Percentiles rank a stretch among this genome's conserved stretches.
These are phyloP conservation scores for Achlya flavicornis DNA, from an alignment of 2,888 invertebrate species.

Conservation along the genomic window DNA sequence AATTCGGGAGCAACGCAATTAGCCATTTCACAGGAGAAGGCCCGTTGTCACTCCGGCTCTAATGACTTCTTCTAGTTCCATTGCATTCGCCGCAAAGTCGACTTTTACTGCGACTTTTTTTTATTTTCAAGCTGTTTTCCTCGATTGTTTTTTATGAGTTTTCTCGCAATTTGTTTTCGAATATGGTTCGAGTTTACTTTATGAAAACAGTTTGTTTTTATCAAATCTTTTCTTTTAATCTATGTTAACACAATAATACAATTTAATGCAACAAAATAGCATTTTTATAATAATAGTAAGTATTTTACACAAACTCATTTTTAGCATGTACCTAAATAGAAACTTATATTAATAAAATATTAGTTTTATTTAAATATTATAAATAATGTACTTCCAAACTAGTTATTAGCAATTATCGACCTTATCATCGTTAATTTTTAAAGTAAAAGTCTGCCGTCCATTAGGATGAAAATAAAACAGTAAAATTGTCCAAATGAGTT, in stretches of 20 bases:
- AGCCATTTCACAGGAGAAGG: slow-evolving; percentile 43
- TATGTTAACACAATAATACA: background rate
- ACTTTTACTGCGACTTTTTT: slow-evolving; percentile 32
- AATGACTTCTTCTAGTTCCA: slow-evolving; percentile 44
- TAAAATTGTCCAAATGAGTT: slow-evolving; percentile 44
- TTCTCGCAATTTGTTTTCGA: background rate
- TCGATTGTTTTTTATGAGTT: slow-evolving; percentile 1
- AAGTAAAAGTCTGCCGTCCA: slow-evolving; percentile 21
- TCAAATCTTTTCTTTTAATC: background rate
- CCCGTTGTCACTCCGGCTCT: slow-evolving; percentile 49
- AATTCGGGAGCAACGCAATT: slow-evolving; percentile 53
- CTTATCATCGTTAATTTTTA: slow-evolving; percentile 14
- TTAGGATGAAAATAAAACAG: slow-evolving; percentile 18
- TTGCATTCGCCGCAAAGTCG: slow-evolving; percentile 31
- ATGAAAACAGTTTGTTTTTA: background rate
- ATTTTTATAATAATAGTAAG: too few relatives aligned
- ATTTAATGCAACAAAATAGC: too few relatives aligned
- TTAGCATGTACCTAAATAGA: too few relatives aligned
- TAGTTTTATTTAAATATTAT: too few relatives aligned
- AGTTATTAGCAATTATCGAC: background rate
- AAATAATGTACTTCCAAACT: background rate
- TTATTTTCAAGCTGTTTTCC: slow-evolving; percentile 18
- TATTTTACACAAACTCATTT: too few relatives aligned
- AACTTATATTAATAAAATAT: too few relatives aligned
- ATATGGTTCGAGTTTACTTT: background rate